Evolutionary conservation across 2,113 vertebrate genomes (phyloP).

Genomic region (Stigmatopora nigra): DNA sequence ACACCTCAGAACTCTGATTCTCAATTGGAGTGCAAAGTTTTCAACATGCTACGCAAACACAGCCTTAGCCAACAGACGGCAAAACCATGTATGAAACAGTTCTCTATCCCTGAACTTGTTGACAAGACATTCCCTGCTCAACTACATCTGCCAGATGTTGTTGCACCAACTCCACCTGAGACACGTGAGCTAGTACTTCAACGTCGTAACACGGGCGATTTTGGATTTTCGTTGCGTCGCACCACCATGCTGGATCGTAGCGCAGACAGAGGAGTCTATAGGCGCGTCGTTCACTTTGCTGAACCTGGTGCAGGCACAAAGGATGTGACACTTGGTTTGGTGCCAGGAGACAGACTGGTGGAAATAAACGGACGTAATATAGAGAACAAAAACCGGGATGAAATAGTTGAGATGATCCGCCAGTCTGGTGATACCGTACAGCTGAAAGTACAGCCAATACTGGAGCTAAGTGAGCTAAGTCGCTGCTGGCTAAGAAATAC

Average conservation of each 20-base stretch:
- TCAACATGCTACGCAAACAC: slow-evolving; percentile 62
- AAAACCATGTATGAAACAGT: slow-evolving; percentile 20
- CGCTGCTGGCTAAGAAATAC: slow-evolving; percentile 83
- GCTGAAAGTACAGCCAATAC: slow-evolving; percentile 92
- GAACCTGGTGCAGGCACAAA: slow-evolving; percentile 90
- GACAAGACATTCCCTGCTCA: slow-evolving; percentile 76
- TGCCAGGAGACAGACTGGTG: slow-evolving; percentile 88
- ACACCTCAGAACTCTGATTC: slow-evolving; percentile 79
- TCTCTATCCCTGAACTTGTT: slow-evolving; percentile 72
- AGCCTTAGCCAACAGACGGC: slow-evolving; percentile 36
- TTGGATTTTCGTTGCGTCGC: slow-evolving; percentile 89
- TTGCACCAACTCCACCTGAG: slow-evolving; percentile 66
- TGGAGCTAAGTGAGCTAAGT: slow-evolving; percentile 93
- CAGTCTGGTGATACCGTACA: slow-evolving; percentile 87
- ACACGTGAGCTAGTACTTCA: slow-evolving; percentile 85
- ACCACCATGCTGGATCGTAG: slow-evolving; percentile 87
- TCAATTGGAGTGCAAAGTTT: slow-evolving; percentile 77
- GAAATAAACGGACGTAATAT: slow-evolving; percentile 90
- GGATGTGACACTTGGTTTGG: slow-evolving; percentile 83
- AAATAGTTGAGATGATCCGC: slow-evolving; percentile 98
- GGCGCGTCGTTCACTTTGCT: slow-evolving; percentile 88
- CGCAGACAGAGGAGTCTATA: slow-evolving; percentile 78
- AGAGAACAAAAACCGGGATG: slow-evolving; percentile 88
- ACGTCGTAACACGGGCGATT: slow-evolving; percentile 87
- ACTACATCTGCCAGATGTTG: slow-evolving; percentile 74